Percentiles rank a stretch among this genome's conserved stretches.
phyloP scores from a whole-genome alignment of 2,888 invertebrate genomes.

The Thereva unica region DNA sequence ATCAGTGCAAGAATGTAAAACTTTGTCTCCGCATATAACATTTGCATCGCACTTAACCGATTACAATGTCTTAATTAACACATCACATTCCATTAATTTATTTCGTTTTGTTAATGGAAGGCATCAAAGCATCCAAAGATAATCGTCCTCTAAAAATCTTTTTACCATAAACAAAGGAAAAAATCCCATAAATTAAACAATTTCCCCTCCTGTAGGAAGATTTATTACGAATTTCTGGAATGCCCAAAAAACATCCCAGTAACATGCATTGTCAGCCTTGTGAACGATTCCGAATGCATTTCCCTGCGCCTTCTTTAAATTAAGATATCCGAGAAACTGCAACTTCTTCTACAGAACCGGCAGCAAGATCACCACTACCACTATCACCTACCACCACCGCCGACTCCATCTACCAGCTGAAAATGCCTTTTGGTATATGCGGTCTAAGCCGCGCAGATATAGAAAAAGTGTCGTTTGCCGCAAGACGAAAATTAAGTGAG shows the following conservation, averaged over 20 bases:
- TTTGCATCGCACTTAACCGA: no score
- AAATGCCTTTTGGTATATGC: no score
- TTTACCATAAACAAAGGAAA: no score
- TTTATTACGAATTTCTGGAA: constrained; percentile 45
- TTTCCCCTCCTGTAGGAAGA: constrained; percentile 37
- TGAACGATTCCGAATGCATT: constrained; percentile 10
- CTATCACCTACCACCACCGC: neutral
- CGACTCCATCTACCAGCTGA: no score
- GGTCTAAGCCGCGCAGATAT: neutral
- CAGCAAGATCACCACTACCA: neutral
- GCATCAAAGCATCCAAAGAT: no score
- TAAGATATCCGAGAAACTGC: neutral
- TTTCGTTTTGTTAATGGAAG: no score
- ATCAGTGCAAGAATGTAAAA: no score
- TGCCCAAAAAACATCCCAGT: constrained; percentile 36
- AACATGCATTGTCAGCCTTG: constrained; percentile 1
- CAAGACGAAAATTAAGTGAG: constrained; percentile 28
- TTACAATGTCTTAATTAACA: no score
- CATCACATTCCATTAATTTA: no score
- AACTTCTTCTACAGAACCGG: neutral
- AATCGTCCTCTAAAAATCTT: no score
- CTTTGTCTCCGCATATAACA: no score
- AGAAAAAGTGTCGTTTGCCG: constrained; percentile 12
- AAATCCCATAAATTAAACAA: constrained; percentile 34
- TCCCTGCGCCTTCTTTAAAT: neutral